Evolutionary conservation across 1,140 invertebrate species (phyloP).

Genomic region (Zaprionus camerounensis): DNA sequence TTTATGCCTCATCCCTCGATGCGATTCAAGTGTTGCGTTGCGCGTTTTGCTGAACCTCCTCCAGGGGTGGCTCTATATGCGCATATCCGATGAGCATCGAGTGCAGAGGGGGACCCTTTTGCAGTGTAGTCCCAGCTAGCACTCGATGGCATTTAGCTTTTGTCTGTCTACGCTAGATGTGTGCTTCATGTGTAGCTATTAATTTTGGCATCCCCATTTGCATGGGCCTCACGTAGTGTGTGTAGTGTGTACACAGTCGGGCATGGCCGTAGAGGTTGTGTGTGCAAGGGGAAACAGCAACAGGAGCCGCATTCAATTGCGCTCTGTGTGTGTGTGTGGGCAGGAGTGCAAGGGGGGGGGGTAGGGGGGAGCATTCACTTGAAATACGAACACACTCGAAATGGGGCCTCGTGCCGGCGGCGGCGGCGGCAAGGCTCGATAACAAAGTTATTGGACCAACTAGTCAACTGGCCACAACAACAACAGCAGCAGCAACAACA

Average conservation of each 20-base stretch:
- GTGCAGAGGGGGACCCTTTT: neutral
- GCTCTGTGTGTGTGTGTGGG: neutral
- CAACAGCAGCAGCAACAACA: neutral
- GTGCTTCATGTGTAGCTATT: neutral
- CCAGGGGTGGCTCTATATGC: neutral
- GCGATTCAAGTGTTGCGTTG: neutral
- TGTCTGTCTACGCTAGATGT: neutral
- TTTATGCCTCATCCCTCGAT: neutral
- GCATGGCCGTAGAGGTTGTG: neutral
- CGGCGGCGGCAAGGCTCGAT: slow-evolving; percentile 28
- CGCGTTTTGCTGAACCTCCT: neutral
- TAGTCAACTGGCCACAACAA: slow-evolving; percentile 13
- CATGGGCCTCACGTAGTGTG: slow-evolving; percentile 2
- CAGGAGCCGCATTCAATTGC: slow-evolving; percentile 20
- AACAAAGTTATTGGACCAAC: slow-evolving; percentile 46
- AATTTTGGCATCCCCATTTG: neutral
- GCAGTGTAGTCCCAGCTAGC: neutral
- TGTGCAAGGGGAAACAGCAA: neutral
- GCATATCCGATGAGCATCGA: neutral
- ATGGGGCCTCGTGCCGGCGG: neutral
- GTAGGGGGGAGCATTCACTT: neutral
- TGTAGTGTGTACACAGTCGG: neutral
- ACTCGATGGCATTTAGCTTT: slow-evolving; percentile 24
- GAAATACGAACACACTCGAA: slow-evolving; percentile 16
- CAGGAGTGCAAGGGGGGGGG: no score